Base-by-base conservation (phyloP, 2,113 vertebrate genomes). In the Melanerpes aurifrons region DNA sequence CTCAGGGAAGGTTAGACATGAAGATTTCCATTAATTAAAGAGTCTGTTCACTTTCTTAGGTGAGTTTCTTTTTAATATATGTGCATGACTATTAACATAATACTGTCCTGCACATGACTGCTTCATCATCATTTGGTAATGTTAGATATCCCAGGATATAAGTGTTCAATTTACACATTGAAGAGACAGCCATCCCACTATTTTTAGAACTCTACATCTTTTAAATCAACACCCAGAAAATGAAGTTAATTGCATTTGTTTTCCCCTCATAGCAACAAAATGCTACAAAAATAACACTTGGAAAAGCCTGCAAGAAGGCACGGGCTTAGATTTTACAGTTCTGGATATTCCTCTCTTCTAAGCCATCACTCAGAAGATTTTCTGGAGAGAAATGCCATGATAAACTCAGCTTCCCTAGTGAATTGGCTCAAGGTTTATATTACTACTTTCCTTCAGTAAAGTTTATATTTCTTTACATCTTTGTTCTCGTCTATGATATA, bases 21-120 rank as follows among this genome's bases (percentile, higher is more conserved):
- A 94, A 84, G 45, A 84, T 66, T 82, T 79, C 48, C 75, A 35
- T 77, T 91, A 88, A 77, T 53, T 21, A 86, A 93, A 68, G 22
- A 69, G 56, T 40, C 29, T 88, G 15, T 24, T 89, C 28, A 53
- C 8, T 91, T 91, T 70, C 58, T 53, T 68, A 62, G 6, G 15
- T 82, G 15, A 73, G 19, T 40, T 31, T 48, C 48, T 71, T 85
- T 67, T n/a, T 25, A 61, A 73, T 61, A 47, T 25, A 43, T 29
- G 1, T 32, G 56, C 47, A 82, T 25, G 12, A 1, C 89, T 79
- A 89, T 86, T 71, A 91, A 28, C 37, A 80, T 80, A 87, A 72
- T 68, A 59, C 50, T 67, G 16, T 32, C 88, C 82, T 74, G 29
- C 50, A 50, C 8, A 59, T 26, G 4, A 28, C 75, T 92, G 7